Percentiles rank a stretch among this genome's conserved stretches.
Evolutionary conservation across 2,888 invertebrate genomes (phyloP).

Genomic region (Lapara coniferarum): DNA sequence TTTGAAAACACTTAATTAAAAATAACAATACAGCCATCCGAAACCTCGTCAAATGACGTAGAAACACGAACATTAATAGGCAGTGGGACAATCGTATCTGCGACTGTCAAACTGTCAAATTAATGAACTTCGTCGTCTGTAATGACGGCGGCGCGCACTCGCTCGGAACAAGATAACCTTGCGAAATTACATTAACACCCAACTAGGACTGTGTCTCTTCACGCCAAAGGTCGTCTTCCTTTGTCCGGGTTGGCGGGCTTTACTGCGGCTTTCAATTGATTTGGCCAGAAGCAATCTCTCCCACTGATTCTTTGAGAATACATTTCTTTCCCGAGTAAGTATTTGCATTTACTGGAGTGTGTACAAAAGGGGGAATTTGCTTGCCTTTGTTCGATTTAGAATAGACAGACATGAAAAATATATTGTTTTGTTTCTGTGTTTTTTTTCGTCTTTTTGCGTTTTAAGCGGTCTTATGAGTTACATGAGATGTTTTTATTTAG

Average conservation of each 20-base stretch:
- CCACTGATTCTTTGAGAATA: constrained; percentile 61
- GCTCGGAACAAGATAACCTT: constrained; percentile 65
- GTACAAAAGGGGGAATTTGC: constrained; percentile 66
- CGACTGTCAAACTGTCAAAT: constrained; percentile 72
- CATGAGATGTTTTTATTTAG: not conserved
- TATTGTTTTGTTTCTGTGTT: constrained; percentile 41
- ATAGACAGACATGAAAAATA: constrained; percentile 50
- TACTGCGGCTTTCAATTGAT: constrained; percentile 54
- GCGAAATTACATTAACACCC: constrained; percentile 37
- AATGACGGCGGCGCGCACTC: constrained; percentile 66
- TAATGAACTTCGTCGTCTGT: constrained; percentile 66
- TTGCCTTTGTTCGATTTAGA: constrained; percentile 60
- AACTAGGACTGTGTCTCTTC: constrained; percentile 34
- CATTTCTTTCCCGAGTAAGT: constrained; percentile 62
- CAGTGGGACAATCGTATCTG: constrained; percentile 62
- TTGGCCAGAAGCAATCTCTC: constrained; percentile 64
- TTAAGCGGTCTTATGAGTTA: constrained; percentile 12
- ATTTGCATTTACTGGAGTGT: constrained; percentile 68
- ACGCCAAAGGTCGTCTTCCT: constrained; percentile 23
- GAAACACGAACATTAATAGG: constrained; percentile 65
- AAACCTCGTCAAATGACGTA: constrained; percentile 55
- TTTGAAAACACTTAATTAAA: constrained; percentile 14
- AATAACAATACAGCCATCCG: constrained; percentile 13
- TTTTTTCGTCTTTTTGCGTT: constrained; percentile 31
- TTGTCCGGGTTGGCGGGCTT: constrained; percentile 25